Evolutionary conservation across 2,113 vertebrate species (phyloP), one percentile per base, ranked within the genome.

Genomic region (Macroglossus sobrinus): DNA sequence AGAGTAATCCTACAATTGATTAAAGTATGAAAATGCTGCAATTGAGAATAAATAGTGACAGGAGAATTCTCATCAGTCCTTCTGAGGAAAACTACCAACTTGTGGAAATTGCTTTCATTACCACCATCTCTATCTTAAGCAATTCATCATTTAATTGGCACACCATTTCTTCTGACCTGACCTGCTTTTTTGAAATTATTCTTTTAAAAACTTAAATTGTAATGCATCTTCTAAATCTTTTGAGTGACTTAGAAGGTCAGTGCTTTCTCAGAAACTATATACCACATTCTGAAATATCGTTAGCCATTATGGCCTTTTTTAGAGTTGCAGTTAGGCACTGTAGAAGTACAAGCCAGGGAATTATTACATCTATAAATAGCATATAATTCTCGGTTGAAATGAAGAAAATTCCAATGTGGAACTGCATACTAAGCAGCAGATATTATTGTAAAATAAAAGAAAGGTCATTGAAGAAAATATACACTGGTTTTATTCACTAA

Each of bases 351-450:
- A 21, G 26, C 10, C 24, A 64, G 43, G 66, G 71, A 59, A 71
- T 84, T 85, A 38, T 26, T 84, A 9, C 2, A 40, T 15, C 13
- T 68, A 96, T 80, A 78, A 57, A 15, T 63, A 85, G 53, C 4
- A 61, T 43, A 38, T 35, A 35, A 55, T 64, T 35, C 55, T 79
- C 43, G 94, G 94, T 89, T 88, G 94, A 47, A 76, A 45, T 92
- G 78, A 59, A 2, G 75, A 66, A 0, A 53, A 24, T 86, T 84
- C 69, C 10, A 80, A 0, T 43, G 0, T 4, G 11, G 38, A 40
- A 40, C 71, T 81, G 2, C 63, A 86, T 45, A 7, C 47, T 40
- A 86, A 96, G 76, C 22, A 16, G 18, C n/a, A 81, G 57, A 61
- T 84, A 40, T 90, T 84, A 43, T 61, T 94, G 21, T 71, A 24